Evolutionary conservation across 1,140 invertebrate species (phyloP), one percentile per base, ranked within the genome.

Genomic region (Drosophila quadrilineata): DNA sequence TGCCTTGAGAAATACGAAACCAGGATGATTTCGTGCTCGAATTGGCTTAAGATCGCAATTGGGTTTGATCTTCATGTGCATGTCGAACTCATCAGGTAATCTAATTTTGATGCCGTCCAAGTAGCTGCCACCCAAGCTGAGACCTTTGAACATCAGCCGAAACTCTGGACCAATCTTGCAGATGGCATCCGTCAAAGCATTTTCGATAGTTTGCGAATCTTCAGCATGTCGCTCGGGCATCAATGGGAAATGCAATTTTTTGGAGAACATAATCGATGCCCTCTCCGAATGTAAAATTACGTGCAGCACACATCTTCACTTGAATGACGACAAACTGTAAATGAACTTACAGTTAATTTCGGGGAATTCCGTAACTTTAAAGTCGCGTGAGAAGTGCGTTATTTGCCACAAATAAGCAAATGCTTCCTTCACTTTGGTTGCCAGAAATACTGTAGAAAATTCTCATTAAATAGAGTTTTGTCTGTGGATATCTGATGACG

Each of bases 1-100:
- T 2, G 35, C 45, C 9, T 24, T 29, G 6, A 79, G 6, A 9
- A 29, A 36, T 0, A 76, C 2, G 8, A 53, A 79, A 6, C 56
- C 33, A 1, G 33, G 38, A 24, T 38, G 35, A 5, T 28, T n/a
- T 0, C 5, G 4, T 9, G 50, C 19, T 0, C 9, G n/a, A 3
- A 59, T 17, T 2, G 74, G 66, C 3, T 40, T 1, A 0, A 71
- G 35, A 0, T 5, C 3, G 9, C 52, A 71, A 0, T 24, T 6
- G 5, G 74, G 19, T 0, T 35, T 1, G 0, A 50, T 43, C 16
- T 56, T 74, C 1, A 57, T 48, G 31, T 71, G 19, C 74, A 79
- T 66, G 24, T 71, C 74, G 8, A 79, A 79, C 12, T 79, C 75
- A 8, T 77, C 66, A 0, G 75, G 74, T 19, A 79, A 26, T 10